Percentiles rank a stretch among this genome's conserved stretches.
Conservation (phyloP, 2,888 invertebrate genomes). For the Thymelicus lineola region DNA sequence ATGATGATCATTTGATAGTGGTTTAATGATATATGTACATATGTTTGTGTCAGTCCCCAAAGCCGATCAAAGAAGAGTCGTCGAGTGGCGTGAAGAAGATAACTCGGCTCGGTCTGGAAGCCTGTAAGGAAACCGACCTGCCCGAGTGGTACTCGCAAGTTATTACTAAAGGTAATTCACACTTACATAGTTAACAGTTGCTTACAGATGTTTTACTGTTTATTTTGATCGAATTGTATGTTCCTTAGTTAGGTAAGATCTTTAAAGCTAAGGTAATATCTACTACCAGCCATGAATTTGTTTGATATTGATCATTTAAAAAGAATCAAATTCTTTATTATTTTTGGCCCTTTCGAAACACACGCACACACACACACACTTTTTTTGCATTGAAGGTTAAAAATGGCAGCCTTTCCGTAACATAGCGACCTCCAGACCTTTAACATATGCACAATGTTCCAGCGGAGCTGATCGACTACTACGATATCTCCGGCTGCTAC, state of each 20-base stretch:
- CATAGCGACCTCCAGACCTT: background rate
- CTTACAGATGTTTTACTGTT: background rate
- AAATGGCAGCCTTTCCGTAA: background rate
- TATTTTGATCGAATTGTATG: too few relatives aligned
- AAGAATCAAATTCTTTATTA: too few relatives aligned
- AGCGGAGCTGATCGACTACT: slow-evolving; percentile 99
- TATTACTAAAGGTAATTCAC: slow-evolving; percentile 79
- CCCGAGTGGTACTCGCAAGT: slow-evolving; percentile 99
- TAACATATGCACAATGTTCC: slow-evolving; percentile 37
- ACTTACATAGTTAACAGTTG: background rate
- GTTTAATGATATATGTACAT: too few relatives aligned
- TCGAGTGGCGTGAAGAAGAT: slow-evolving; percentile 91
- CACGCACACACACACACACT: too few relatives aligned
- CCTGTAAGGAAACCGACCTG: slow-evolving; percentile 95
- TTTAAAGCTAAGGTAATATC: too few relatives aligned
- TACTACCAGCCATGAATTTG: too few relatives aligned
- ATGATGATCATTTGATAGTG: too few relatives aligned
- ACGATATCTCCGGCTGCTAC: slow-evolving; percentile 99
- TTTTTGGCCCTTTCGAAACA: too few relatives aligned
- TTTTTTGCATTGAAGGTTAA: too few relatives aligned
- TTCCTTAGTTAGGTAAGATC: too few relatives aligned
- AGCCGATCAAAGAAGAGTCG: slow-evolving; percentile 75
- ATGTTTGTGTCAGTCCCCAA: slow-evolving; percentile 61
- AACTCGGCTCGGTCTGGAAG: slow-evolving; percentile 97
- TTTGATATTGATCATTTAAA: too few relatives aligned